Percentiles rank a stretch among this genome's conserved stretches.
Conservation (phyloP, 1,140 invertebrate genomes). For the Drosophila serrata region DNA sequence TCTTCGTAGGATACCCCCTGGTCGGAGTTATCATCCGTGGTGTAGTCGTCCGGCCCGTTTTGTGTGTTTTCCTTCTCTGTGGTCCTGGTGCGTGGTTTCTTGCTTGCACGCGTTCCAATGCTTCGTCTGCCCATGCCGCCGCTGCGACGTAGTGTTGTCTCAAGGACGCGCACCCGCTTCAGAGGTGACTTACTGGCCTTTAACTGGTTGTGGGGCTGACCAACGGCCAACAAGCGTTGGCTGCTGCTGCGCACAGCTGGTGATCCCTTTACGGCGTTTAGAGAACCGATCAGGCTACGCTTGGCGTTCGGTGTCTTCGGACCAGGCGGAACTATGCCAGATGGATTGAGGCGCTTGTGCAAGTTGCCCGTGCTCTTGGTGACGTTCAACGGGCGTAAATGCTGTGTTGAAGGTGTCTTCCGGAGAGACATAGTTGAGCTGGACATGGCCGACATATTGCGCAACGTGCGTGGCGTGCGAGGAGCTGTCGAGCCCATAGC, state of each 20-base stretch:
- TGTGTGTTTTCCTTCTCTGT: slow-evolving; percentile 24
- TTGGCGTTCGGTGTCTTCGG: slow-evolving; percentile 58
- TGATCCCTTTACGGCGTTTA: slow-evolving; percentile 39
- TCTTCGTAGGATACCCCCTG: slow-evolving; percentile 60
- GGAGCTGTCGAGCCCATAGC: slow-evolving; percentile 25
- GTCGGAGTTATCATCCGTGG: slow-evolving; percentile 34
- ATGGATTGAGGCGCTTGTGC: slow-evolving; percentile 46
- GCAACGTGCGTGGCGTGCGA: slow-evolving; percentile 66
- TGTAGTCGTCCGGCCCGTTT: neutral
- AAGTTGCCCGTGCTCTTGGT: slow-evolving; percentile 62
- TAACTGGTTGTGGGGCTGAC: slow-evolving; percentile 2
- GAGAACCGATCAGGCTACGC: slow-evolving; percentile 54
- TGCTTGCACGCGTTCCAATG: slow-evolving; percentile 24
- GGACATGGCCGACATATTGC: slow-evolving; percentile 63
- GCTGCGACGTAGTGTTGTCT: slow-evolving; percentile 64
- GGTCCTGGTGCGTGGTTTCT: slow-evolving; percentile 27
- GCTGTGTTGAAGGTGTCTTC: slow-evolving; percentile 70
- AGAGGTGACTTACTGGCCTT: slow-evolving; percentile 55
- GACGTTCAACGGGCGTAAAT: slow-evolving; percentile 20
- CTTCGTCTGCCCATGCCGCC: slow-evolving; percentile 63
- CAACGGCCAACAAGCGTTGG: slow-evolving; percentile 8
- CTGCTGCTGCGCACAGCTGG: slow-evolving; percentile 14
- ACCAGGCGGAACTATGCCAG: neutral
- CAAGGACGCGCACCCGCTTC: slow-evolving; percentile 65
- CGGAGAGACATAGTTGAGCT: slow-evolving; percentile 68